Base-by-base conservation (phyloP, 2,888 invertebrate genomes). In the Lacanobia wlatinum region DNA sequence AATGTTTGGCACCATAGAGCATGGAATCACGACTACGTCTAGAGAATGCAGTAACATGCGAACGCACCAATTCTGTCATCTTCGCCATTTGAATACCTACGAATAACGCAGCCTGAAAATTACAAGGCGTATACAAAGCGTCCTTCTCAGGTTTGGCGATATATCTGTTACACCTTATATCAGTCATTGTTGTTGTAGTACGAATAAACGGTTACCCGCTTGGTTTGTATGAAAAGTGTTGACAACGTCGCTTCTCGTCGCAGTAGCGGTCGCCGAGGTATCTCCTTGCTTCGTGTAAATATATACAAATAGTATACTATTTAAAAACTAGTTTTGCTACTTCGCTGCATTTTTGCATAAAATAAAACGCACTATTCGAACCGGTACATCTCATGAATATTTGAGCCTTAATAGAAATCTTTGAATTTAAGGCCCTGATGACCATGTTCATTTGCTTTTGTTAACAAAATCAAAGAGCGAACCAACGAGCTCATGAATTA, bases 401-500 rank as follows among this genome's bases (percentile, higher is more conserved):
- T 64, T 28, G 48, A 53, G 46, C 48, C 61, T 61, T 66, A 66
- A 56, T 46, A 58, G 21, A 52, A 64, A 68, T 67, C 14, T 34
- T 34, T 48, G 48, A 62, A 70, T 66, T 18, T 12, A 23, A 48
- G 46, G 23, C 63, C 10, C 48, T 23, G 52, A 56, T 66, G 76
- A 70, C 73, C 65, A 64, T 70, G 10, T 61, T 46, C 16, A 52
- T 80, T 83, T 85, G 83, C 87, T 86, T 86, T 84, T 85, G 82
- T 84, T 83, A 82, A 80, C 84, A 55, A 78, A 84, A 80, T 80
- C 66, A 80, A 66, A 76, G 70, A 73, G 55, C 53, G 60, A 72
- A 55, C 65, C 48, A 59, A 46, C 48, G 14, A 66, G 34, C 79
- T 85, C 74, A 88, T 89, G 82, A 87, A 88, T 90, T 83, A 89